These are phyloP conservation scores for Leptodactylus fallax DNA, from an alignment of 2,797 vertebrate genomes.

Conservation along the genomic window DNA sequence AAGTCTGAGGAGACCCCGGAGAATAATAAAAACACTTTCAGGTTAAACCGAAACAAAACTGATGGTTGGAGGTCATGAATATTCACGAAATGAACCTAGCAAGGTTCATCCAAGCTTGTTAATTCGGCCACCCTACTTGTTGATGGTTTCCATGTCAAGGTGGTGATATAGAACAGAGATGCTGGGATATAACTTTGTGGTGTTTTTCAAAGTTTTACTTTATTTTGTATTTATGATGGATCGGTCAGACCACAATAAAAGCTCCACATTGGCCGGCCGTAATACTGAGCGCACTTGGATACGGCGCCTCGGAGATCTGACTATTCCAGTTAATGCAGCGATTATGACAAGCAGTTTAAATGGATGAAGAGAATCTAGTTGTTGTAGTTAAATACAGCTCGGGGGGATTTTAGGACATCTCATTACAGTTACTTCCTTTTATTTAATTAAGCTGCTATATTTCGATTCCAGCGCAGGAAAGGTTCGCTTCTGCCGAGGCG, in stretches of 20 bases:
- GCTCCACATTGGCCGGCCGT: not conserved
- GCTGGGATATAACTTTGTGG: no score
- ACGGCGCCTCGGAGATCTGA: constrained; percentile 21
- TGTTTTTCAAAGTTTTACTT: not conserved
- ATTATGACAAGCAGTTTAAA: constrained; percentile 51
- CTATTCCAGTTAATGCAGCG: constrained; percentile 44
- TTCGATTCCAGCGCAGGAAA: constrained; percentile 34
- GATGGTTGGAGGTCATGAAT: no score
- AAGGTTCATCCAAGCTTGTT: no score
- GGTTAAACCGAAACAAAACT: no score
- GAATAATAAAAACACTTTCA: no score
- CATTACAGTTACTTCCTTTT: constrained; percentile 58
- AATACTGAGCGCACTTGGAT: constrained; percentile 11
- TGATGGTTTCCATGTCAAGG: not conserved
- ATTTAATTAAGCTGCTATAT: constrained; percentile 60
- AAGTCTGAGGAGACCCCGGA: no score
- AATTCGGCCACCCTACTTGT: not conserved
- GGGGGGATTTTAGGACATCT: constrained; percentile 55
- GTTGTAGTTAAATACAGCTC: constrained; percentile 57
- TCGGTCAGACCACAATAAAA: not conserved
- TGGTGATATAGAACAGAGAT: not conserved
- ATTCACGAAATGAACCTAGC: no score
- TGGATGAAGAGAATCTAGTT: constrained; percentile 45
- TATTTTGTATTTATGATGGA: not conserved
- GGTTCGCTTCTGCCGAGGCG: constrained; percentile 19